phyloP scores from a whole-genome alignment of 2,888 invertebrate species.

The Mimachlamys varia region DNA sequence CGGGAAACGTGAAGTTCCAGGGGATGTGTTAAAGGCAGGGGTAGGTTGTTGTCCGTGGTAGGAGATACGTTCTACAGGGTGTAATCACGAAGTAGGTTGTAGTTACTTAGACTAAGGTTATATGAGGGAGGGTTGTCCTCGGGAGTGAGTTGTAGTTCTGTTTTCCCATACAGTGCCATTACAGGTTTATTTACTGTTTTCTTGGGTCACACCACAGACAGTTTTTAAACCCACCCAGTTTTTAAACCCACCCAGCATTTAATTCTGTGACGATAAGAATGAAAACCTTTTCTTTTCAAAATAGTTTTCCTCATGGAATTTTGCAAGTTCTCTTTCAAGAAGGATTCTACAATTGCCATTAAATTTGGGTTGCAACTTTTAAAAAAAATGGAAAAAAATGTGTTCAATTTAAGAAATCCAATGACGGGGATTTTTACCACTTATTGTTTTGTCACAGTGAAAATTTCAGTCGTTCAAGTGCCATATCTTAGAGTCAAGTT shows the following conservation, averaged over 20 bases:
- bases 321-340: not conserved
- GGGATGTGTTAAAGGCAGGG: not conserved
- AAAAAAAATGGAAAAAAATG: not conserved
- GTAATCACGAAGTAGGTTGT: not conserved
- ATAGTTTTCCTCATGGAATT: not conserved
- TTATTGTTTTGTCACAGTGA: not conserved
- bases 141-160: too few relatives aligned
- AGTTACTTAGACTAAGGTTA: not conserved
- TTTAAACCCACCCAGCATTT: not conserved
- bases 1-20: too few relatives aligned
- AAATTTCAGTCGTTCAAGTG: not conserved
- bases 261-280: not conserved
- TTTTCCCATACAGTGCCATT: not conserved
- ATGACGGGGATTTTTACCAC: not conserved
- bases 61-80: too few relatives aligned
- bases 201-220: not conserved
- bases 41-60: not conserved
- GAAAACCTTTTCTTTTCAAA: not conserved
- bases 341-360: not conserved
- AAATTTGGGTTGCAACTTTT: not conserved
- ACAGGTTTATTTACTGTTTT: not conserved
- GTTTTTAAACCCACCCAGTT: too few relatives aligned
- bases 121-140: not conserved
- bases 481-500: not conserved
- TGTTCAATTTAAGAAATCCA: conserved; percentile 26